Conservation (phyloP, 2,113 vertebrate genomes). For the Anhinga anhinga region DNA sequence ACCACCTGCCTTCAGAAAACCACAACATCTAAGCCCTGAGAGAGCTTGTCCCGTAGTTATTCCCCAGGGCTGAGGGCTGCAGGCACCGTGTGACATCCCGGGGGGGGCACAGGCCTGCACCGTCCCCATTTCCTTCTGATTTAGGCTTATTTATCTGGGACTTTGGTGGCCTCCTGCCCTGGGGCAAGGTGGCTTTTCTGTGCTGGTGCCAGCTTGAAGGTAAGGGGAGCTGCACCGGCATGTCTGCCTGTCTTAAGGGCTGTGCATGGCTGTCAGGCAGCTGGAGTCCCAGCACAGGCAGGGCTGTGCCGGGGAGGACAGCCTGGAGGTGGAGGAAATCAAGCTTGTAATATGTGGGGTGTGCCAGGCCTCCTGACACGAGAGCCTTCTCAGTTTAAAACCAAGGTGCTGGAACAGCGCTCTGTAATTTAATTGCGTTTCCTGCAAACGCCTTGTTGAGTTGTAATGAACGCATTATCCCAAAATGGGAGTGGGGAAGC, state of each 20-base stretch:
- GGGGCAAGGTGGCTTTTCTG: background rate
- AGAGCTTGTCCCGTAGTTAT: fast-evolving
- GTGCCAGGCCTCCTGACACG: background rate
- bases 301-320: background rate
- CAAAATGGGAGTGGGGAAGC: background rate
- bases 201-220: background rate
- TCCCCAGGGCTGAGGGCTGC: background rate
- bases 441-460: background rate
- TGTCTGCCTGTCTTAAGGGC: background rate
- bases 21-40: fast-evolving
- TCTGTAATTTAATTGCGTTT: background rate
- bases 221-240: background rate
- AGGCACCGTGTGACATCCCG: fast-evolving
- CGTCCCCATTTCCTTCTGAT: background rate
- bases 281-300: background rate
- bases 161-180: background rate
- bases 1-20: background rate
- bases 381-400: background rate
- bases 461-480: background rate
- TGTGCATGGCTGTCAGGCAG: background rate
- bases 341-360: background rate
- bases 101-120: background rate
- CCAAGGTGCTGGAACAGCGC: background rate
- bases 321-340: background rate
- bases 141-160: background rate